Evolutionary conservation across 2,113 vertebrate genomes (phyloP), one percentile per base, ranked within the genome.

Genomic region (Cavia aperea): DNA sequence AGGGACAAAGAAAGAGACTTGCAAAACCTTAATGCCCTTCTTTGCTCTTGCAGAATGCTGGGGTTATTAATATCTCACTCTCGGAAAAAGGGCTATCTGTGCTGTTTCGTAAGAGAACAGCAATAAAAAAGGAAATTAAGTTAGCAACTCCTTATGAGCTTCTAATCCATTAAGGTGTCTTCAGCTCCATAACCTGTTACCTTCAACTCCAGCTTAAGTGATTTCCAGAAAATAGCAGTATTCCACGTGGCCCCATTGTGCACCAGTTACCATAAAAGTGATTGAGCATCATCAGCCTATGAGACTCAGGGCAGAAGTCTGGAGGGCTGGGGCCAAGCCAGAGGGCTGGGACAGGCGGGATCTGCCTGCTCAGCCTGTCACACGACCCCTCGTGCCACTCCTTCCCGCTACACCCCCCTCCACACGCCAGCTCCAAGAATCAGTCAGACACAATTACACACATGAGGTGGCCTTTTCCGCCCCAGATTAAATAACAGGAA

Each of bases 111-210:
- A 95, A 92, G 33, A 94, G 94, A 96, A 90, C 56, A 93, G 93
- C 66, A 97, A 93, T 93, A 94, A 93, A 95, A 58, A 94, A 95
- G 89, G 86, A 94, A 97, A 97, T 96, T 95, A 97, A 97, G 97
- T 94, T 95, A 97, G 94, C 92, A 96, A 93, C 93, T 95, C 88
- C 0, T 0, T 11, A 0, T 95, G 92, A 94, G 94, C 36, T 58
- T 93, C 87, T 94, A 84, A 96, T 63, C 95, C 93, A 95, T 94
- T 77, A 94, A 66, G 91, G 89, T 33, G 92, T 83, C 73, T 93
- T 95, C 63, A 95, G 66, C 86, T 92, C 92, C n/a, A 90, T 63
- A 95, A 92, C 77, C 93, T 95, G 95, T 60, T 92, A 73, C 86
- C 83, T 93, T 92, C 73, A 88, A 95, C 89, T 90, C 72, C 13